Evolutionary conservation across 2,113 vertebrate species (phyloP), one percentile per base, ranked within the genome.

Genomic region (Crotalus tigris): DNA sequence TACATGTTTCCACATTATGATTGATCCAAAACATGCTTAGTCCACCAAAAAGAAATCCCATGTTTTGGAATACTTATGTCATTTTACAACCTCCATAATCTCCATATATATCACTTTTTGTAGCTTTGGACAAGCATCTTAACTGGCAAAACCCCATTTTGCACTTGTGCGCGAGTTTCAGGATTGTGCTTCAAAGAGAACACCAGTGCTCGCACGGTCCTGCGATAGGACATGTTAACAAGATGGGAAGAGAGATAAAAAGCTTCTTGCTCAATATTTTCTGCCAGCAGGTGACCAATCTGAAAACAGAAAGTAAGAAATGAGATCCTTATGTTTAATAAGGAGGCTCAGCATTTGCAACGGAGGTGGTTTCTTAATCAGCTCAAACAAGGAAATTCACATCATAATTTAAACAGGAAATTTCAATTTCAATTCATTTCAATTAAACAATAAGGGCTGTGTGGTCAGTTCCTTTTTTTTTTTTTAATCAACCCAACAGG

Each of bases 231-330:
- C 2, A 96, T 92, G n/a, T 97, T 99, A 97, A 99, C 96, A 95
- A 99, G 97, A 93, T 98, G 98, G 87, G 98, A 98, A 94, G 98
- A 98, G 96, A 98, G 98, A 97, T 99, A 98, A 97, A 99, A 99
- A 92, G 98, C 98, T 96, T 99, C 99, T 95, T 97, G 98, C 96
- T 99, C 99, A 8, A 99, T 98, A 97, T 98, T 99, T 98, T 99
- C 99, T 94, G 98, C 98, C 92, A 99, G 98, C 90, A 98, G 98
- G 96, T 98, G 98, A 97, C 98, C 98, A 96, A 97, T 98, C 99
- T 99, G 96, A 95, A 97, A 97, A 97, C 96, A 97, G 97, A 97
- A 97, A 98, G 97, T 97, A 97, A 96, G 97, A 97, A 97, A 97
- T 98, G 97, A 98, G 96, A 96, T 96, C 96, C 95, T 96, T 96